Conservation (phyloP, 2,113 vertebrate species). For the Phylloscopus trochiloides region DNA sequence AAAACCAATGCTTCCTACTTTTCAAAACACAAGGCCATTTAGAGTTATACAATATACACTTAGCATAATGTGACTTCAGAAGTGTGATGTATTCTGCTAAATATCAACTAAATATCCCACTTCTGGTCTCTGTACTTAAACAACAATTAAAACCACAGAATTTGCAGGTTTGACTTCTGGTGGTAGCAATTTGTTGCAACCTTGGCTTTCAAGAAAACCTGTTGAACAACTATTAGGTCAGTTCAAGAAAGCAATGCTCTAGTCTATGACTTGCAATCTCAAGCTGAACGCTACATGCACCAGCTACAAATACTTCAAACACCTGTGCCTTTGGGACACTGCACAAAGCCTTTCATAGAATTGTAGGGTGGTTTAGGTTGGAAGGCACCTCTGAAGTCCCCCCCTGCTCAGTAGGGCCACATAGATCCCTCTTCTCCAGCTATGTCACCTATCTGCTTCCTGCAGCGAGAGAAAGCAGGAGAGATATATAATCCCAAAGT, state of each 20-base stretch:
- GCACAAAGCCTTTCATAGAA: neutral
- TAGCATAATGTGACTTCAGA: neutral
- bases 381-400: neutral
- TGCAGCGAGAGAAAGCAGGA: neutral
- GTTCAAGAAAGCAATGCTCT: neutral
- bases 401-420: neutral
- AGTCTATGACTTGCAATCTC: neutral
- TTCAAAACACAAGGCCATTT: neutral
- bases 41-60: neutral
- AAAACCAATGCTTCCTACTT: neutral
- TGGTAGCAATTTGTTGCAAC: neutral
- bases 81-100: neutral
- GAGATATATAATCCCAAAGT: neutral
- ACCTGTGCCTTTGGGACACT: neutral
- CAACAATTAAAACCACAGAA: neutral
- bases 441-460: neutral
- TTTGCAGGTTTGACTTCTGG: neutral
- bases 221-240: neutral
- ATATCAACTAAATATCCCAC: neutral
- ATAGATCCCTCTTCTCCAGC: neutral
- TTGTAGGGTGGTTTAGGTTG: neutral
- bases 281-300: neutral
- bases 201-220: constrained; percentile 6
- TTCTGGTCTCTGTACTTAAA: neutral
- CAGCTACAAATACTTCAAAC: neutral